Base-by-base conservation (phyloP, 2,113 vertebrate species). In the Glaucomys volans region DNA sequence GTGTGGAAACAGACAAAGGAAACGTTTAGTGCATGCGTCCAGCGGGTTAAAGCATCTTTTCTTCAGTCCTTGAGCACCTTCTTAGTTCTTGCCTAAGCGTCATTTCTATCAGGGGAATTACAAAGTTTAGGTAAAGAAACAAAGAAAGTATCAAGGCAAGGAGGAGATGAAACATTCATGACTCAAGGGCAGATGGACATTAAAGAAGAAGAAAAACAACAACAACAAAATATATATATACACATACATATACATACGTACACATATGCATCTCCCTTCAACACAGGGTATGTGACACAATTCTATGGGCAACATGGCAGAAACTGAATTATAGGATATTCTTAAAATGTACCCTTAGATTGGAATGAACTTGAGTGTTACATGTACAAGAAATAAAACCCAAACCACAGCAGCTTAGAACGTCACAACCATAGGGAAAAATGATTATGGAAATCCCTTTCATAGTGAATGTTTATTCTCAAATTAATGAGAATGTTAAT, bases 91-190 rank as follows among this genome's bases (percentile, higher is more conserved):
- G 59, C 9, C 9, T 28, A 62, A 62, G 59, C 4, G 3, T 4
- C 59, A 62, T 62, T 62, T 62, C 59, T 11, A 62, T 10, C 26
- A 9, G 28, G 28, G 9, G 59, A 28, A 28, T 8, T 62, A 62
- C 59, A 62, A 26, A 28, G 59, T 26, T 16, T 50, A 40, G 50
- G 8, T 76, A 12, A 28, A 40, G 10, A 94, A 90, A 30, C 2
- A 90, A 84, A 94, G 85, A 90, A 84, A 94, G 85, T 30, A 16
- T 6, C 64, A 89, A 82, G 35, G 5, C 69, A 35, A 71, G 18
- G 10, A 28, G 26, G 3, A 0, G 9, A 37, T 22, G 20, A 64
- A 92, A 52, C 4, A n/a, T 1, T 35, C 9, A 26, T 0, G 1
- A 52, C 6, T 47, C 37, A 24, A 42, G 20, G 32, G 8, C 30